Percentiles rank a stretch among this genome's conserved stretches.
Evolutionary conservation across 2,113 vertebrate species (phyloP).

Genomic region (Notothenia coriiceps): DNA sequence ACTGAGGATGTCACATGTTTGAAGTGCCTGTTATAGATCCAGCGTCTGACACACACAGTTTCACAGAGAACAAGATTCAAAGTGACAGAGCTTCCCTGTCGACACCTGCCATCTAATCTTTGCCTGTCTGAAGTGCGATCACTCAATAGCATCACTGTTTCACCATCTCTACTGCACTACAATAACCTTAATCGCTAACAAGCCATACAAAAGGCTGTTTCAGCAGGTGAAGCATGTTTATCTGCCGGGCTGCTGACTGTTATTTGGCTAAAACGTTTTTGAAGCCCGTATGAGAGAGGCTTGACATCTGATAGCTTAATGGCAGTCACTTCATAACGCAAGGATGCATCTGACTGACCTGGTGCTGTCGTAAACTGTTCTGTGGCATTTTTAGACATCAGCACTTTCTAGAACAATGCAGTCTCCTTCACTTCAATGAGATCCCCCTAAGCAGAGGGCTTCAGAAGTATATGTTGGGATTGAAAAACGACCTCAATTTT

Average conservation of each 20-base stretch:
- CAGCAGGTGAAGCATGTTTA: background rate
- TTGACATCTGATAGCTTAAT: constrained; percentile 24
- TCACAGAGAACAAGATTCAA: constrained; percentile 57
- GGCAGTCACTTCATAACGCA: constrained; percentile 6
- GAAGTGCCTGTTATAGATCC: constrained; percentile 45
- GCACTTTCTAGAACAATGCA: too few species aligned
- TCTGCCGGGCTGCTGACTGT: background rate
- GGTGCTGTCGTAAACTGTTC: background rate
- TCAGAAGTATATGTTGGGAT: too few species aligned
- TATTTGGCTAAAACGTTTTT: constrained; percentile 12
- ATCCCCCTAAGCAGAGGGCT: too few species aligned
- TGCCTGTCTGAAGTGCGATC: constrained; percentile 61
- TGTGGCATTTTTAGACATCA: too few species aligned
- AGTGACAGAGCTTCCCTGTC: constrained; percentile 65
- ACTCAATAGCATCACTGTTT: constrained; percentile 66
- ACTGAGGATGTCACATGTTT: constrained; percentile 53
- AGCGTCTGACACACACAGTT: constrained; percentile 47
- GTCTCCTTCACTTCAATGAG: too few species aligned
- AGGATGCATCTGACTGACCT: constrained; percentile 9
- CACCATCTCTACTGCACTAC: constrained; percentile 25
- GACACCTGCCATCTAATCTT: constrained; percentile 72
- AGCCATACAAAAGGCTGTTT: constrained; percentile 20
- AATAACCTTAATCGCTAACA: constrained; percentile 29
- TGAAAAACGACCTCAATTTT: too few species aligned
- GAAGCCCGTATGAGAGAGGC: constrained; percentile 8